phyloP scores from a whole-genome alignment of 2,113 vertebrate genomes.

The Octodon degus region DNA sequence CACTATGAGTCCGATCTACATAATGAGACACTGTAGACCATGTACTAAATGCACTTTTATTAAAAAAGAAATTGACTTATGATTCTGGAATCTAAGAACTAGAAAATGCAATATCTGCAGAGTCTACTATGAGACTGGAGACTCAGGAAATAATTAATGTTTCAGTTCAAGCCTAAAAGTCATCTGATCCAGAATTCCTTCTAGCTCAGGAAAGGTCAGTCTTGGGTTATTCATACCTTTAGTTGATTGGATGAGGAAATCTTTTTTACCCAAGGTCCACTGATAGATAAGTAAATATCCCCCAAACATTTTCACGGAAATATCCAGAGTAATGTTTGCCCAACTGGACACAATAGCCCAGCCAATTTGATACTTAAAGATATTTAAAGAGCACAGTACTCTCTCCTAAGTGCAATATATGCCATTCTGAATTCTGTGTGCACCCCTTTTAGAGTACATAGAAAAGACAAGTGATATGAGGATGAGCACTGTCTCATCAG shows the following conservation, averaged over 20 bases:
- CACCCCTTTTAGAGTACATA: neutral
- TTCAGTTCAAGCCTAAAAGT: neutral
- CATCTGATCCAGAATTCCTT: neutral
- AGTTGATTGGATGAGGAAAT: neutral
- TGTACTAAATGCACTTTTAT: too few species aligned
- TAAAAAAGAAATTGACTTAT: too few species aligned
- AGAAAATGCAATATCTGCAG: neutral
- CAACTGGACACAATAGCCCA: neutral
- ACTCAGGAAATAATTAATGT: neutral
- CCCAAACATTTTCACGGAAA: neutral
- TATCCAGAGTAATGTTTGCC: neutral
- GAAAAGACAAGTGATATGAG: neutral
- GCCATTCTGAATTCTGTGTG: neutral
- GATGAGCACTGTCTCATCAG: neutral
- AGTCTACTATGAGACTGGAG: fast-evolving
- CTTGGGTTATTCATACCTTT: neutral
- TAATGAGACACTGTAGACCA: too few species aligned
- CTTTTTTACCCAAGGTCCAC: neutral
- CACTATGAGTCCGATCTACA: too few species aligned
- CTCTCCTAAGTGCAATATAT: neutral
- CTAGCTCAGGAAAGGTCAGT: neutral
- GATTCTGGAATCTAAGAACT: neutral
- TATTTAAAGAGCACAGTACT: neutral
- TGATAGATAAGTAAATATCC: neutral
- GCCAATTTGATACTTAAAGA: neutral